A percentile compares a stretch with the other conserved stretches of the same genome.
Evolutionary conservation across 2,797 vertebrate genomes (phyloP).

Genomic region (Nothura maculosa): DNA sequence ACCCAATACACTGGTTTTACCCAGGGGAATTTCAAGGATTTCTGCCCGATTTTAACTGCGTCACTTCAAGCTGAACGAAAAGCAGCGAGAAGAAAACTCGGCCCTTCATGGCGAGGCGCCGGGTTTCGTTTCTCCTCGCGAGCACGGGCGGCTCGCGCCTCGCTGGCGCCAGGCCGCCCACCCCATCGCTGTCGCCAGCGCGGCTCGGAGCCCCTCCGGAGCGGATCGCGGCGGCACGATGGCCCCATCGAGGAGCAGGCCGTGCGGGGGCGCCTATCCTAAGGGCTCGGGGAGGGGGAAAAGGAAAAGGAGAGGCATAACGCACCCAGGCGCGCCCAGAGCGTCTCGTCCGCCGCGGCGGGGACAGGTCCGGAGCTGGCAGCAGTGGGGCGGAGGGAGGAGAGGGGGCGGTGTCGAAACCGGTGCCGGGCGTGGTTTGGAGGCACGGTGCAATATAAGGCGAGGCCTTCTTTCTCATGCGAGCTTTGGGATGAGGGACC

Average conservation of each 20-base stretch:
- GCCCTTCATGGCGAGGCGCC: rapidly evolving
- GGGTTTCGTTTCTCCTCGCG: background rate
- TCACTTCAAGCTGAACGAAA: background rate
- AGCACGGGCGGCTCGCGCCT: background rate
- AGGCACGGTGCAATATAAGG: no score
- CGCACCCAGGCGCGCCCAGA: background rate
- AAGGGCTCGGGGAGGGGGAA: rapidly evolving
- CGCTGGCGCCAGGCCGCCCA: rapidly evolving
- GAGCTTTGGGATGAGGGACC: rapidly evolving
- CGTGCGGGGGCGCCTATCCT: rapidly evolving
- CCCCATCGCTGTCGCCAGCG: background rate
- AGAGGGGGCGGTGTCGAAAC: background rate
- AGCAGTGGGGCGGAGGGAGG: background rate
- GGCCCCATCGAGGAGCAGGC: rapidly evolving
- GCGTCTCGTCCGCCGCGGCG: background rate
- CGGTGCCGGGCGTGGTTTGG: background rate
- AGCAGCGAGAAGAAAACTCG: background rate
- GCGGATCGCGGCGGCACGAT: no score
- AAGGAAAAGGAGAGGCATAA: background rate
- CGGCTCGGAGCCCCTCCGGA: no score
- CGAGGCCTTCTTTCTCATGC: background rate
- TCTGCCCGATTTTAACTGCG: background rate
- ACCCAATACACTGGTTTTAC: background rate
- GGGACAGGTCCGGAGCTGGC: rapidly evolving
- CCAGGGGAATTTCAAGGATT: background rate